Evolutionary conservation across 2,797 vertebrate genomes (phyloP).

Genomic region (Tamandua tetradactyla): DNA sequence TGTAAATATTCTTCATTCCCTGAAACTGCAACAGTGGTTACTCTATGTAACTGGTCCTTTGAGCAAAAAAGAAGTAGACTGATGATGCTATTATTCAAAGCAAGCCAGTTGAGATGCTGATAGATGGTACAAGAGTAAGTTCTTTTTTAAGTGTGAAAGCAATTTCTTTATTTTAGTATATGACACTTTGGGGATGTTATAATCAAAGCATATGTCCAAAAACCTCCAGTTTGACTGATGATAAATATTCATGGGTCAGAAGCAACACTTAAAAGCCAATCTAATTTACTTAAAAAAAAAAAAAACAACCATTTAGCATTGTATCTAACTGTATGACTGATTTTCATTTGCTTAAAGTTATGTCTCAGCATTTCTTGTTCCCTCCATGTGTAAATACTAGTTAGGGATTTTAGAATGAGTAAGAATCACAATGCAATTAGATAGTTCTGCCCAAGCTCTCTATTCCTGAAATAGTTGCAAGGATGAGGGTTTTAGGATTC

Average conservation of each 20-base stretch:
- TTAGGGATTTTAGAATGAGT: background rate
- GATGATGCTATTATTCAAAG: conserved; percentile 58
- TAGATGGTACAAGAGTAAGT: background rate
- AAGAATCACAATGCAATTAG: background rate
- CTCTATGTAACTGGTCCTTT: conserved; percentile 53
- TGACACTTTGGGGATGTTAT: background rate
- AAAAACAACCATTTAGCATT: background rate
- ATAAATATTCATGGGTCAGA: conserved; percentile 39
- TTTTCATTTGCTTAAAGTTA: conserved; percentile 56
- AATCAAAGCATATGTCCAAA: background rate
- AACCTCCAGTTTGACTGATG: conserved; percentile 19
- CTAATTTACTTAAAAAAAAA: background rate
- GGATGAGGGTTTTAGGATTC: background rate
- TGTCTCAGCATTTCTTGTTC: conserved; percentile 31
- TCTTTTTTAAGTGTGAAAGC: background rate
- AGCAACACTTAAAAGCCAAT: conserved; percentile 53
- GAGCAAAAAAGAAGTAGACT: conserved; percentile 52
- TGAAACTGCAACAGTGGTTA: conserved; percentile 58
- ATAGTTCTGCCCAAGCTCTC: background rate
- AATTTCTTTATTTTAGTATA: conserved; percentile 33
- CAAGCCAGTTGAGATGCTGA: background rate
- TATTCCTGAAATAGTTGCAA: background rate
- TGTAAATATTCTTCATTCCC: conserved; percentile 73
- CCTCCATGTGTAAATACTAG: background rate
- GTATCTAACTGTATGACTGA: background rate